Evolutionary conservation across 2,888 invertebrate species (phyloP), one percentile per base, ranked within the genome.

Genomic region (Andrena haemorrhoa): DNA sequence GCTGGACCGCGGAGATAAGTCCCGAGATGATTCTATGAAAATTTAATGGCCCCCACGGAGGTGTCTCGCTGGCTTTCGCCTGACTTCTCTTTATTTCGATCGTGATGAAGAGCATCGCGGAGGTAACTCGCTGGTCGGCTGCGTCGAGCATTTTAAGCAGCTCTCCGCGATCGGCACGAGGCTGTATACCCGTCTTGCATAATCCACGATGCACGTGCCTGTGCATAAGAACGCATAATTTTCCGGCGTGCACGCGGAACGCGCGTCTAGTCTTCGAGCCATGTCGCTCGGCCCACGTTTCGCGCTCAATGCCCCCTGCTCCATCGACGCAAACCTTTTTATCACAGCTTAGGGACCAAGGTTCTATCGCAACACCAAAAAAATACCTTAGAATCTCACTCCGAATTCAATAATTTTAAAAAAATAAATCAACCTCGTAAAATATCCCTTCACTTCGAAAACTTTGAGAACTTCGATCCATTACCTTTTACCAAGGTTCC

Each of bases 181-280:
- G 79, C 79, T 66, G 26, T 63, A 51, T 23, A 53, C 71, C 20
- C 76, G 82, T 82, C 85, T 88, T 88, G 89, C 88, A 87, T 87
- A 89, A 89, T 85, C 81, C 78, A 56, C 75, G 79, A 73, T 79
- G 80, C 86, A 82, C 89, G 84, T 89, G 89, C 73, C 76, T 6
- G 23, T 49, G 89, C 87, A 89, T 88, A 89, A 82, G 87, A 88
- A 89, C 84, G 79, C 79, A 85, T 88, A 66, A 86, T 86, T 87
- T 79, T 51, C 60, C 60, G 68, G 71, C 63, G 64, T 66, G 81
- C 74, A 82, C 82, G 74, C 83, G 77, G 79, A 78, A 80, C 76
- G 79, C 82, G 84, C 23, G 56, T 80, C 70, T 61, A 69, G 35
- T 49, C 23, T 35, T 66, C 69, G 69, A 20, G 49, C 6, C 70